Evolutionary conservation across 2,888 invertebrate genomes (phyloP), one percentile per base, ranked within the genome.

Genomic region (Pandemis cinnamomeana): DNA sequence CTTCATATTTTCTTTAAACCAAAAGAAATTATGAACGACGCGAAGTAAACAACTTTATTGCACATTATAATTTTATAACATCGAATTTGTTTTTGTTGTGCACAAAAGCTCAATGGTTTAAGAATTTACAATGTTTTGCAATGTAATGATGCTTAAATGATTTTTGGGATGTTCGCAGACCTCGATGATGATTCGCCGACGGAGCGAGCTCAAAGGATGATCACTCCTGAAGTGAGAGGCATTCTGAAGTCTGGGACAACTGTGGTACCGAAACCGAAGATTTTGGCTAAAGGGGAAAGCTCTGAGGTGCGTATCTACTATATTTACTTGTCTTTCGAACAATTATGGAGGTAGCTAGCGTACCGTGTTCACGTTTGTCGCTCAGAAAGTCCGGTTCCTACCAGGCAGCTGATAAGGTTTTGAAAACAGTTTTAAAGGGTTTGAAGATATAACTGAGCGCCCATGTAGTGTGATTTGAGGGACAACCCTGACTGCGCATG

Each of bases 151-250:
- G 42, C 46, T 73, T 73, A 44, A 69, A 60, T 66, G 27, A 44
- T 36, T 53, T 58, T 62, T 77, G 42, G 75, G 44, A 62, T 77
- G 64, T 87, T 86, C 53, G 7, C 89, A 92, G 92, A 93, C 81
- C 83, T 91, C 71, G 93, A 93, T 69, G 93, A 93, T 62, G 93
- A 91, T 75, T 84, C 89, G 67, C 93, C 92, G 0, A 77, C 93
- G 67, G 95, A 95, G 78, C 94, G 95, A 79, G 95, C 95, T 5
- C 94, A 95, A 78, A 89, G 93, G 71, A 95, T 95, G 90, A 92
- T 95, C 72, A 94, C 95, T 10, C 94, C 92, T 0, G 95, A 94
- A 84, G 92, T 94, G n/a, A 83, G 94, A 67, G 95, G 95, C 2
- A 95, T 95, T 64, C 83, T 95, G 63, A 95, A 95, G 84, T 91